Evolutionary conservation across 2,888 invertebrate species (phyloP).

Genomic region (Metallyticus violacea): DNA sequence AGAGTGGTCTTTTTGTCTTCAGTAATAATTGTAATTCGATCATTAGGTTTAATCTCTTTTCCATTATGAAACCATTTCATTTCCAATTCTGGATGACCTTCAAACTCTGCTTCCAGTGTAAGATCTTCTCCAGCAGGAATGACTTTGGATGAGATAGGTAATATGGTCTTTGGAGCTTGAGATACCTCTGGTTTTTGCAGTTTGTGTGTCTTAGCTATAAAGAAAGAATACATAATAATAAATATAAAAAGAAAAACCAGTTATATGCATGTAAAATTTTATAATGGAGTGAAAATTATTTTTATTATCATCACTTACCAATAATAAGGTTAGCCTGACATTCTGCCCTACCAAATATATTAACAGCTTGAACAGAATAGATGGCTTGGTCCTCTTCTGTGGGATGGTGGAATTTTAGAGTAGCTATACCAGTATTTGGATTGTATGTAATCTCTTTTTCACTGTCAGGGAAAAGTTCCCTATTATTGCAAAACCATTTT

Average conservation of each 20-base stretch:
- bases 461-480: conserved; percentile 59
- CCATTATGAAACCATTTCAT: conserved; percentile 86
- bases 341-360: conserved; percentile 69
- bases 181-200: conserved; percentile 53
- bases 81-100: conserved; percentile 66
- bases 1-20: conserved; percentile 63
- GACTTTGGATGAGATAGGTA: conserved; percentile 73
- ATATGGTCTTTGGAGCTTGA: conserved; percentile 70
- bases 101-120: conserved; percentile 67
- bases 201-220: conserved; percentile 38
- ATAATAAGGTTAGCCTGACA: conserved; percentile 70
- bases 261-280: not conserved
- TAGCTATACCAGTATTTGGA: conserved; percentile 61
- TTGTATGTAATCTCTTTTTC: conserved; percentile 57
- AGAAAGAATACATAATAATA: conserved; percentile 1
- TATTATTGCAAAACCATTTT: conserved; percentile 64
- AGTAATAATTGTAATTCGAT: conserved; percentile 58
- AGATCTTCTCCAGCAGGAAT: conserved; percentile 68
- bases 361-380: conserved; percentile 68
- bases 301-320: conserved; percentile 42
- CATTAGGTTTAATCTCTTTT: conserved; percentile 64
- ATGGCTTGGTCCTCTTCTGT: conserved; percentile 64
- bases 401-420: conserved; percentile 62
- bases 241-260: not conserved
- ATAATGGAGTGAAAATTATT: not conserved